Base-by-base conservation (phyloP, 1,140 invertebrate genomes). In the Drosophila bifasciata region DNA sequence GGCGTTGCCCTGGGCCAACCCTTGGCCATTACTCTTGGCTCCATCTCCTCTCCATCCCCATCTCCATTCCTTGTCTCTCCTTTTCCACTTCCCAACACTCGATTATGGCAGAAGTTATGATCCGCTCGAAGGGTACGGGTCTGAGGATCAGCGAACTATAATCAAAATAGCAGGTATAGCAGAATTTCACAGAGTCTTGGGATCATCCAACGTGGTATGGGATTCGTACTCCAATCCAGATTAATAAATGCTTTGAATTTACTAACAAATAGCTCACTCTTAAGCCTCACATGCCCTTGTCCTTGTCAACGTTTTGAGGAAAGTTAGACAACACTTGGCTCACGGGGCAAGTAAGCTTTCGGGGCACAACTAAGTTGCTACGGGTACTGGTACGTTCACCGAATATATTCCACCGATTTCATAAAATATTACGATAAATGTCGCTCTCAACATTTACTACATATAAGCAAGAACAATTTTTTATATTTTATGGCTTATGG, bases 371-470 rank as follows among this genome's bases (percentile, higher is more conserved):
- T 21, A 39, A 50, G 15, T 28, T 44, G n/a, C 32, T 9, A 15
- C 36, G 19, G n/a, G 21, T 17, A n/a, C n/a, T n/a, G n/a, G 23
- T 6, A 57, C 64, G 43, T 63, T 76, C 66, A 76, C 61, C 67
- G 72, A 72, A 73, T 79, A 76, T 80, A n/a, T n/a, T n/a, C 86
- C 80, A 85, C 72, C 80, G 83, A 88, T 79, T 88, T 79, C 79
- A 62, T 83, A 88, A 88, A 88, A 88, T 88, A 88, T 88, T 81
- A 83, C 84, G 61, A 88, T 86, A 88, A 88, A 88, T 83, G 75
- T 71, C 67, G 71, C 69, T 78, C 68, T 83, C 55, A 78, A 63
- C 78, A 68, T 84, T 76, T 79, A n/a, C n/a, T n/a, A n/a, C n/a
- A n/a, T n/a, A 78, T 78, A 77, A 75, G 66, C 79, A 21, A 32